Conservation (phyloP, 2,797 vertebrate species). For the Oryzias dopingdopingensis region DNA sequence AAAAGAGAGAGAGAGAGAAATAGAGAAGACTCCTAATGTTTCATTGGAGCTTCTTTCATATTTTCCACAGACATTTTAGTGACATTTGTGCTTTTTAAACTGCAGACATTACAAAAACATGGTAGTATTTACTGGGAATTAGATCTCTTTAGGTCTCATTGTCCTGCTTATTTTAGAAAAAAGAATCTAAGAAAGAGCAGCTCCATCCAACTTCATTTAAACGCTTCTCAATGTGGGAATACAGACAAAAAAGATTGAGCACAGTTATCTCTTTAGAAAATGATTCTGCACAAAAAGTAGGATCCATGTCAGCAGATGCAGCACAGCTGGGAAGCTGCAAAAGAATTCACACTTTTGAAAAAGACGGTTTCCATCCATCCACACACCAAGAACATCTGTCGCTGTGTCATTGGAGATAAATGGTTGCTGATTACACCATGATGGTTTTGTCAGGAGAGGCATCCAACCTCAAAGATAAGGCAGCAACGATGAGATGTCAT, state of each 20-base stretch:
- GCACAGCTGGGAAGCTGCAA: constrained; percentile 61
- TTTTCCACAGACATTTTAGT: too few species aligned
- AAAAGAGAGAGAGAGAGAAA: constrained; percentile 5
- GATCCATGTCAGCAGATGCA: constrained; percentile 50
- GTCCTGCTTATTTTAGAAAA: not conserved
- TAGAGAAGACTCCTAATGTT: constrained; percentile 7
- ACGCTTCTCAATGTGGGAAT: not conserved
- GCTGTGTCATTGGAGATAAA: constrained; percentile 59
- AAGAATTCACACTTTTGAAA: constrained; percentile 49
- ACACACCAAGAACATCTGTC: constrained; percentile 63
- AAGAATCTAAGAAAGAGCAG: not conserved
- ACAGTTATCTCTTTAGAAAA: constrained; percentile 26
- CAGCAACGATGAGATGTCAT: constrained; percentile 15
- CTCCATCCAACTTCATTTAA: constrained; percentile 15
- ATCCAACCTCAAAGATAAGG: constrained; percentile 16
- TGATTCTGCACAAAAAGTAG: constrained; percentile 47
- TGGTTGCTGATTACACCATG: constrained; percentile 57
- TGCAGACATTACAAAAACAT: too few species aligned
- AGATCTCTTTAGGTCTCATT: not conserved
- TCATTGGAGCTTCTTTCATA: too few species aligned
- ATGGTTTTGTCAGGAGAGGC: constrained; percentile 51
- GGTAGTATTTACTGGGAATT: too few species aligned
- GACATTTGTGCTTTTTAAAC: too few species aligned
- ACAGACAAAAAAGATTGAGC: constrained; percentile 22
- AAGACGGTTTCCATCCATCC: constrained; percentile 31